Evolutionary conservation across 2,888 invertebrate genomes (phyloP).

Genomic region (Hypsopygia costalis): DNA sequence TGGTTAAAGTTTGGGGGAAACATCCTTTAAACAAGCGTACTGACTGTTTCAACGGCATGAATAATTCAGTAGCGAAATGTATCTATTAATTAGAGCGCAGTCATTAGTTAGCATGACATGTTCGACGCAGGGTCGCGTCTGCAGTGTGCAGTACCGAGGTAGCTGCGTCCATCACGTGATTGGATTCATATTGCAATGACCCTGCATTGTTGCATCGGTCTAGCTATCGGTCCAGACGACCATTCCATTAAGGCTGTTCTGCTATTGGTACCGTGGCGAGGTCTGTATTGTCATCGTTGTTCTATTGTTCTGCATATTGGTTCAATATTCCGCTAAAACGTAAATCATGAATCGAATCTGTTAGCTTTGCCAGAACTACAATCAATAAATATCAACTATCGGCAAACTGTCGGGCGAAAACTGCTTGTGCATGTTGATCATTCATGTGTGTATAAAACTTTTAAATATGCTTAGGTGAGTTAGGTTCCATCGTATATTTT

Average conservation of each 20-base stretch:
- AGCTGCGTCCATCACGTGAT: constrained; percentile 56
- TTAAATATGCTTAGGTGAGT: no score
- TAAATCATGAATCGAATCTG: background rate
- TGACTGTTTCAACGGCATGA: constrained; percentile 14
- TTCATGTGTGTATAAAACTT: no score
- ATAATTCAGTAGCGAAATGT: constrained; percentile 40
- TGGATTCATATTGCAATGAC: constrained; percentile 63
- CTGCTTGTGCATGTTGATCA: no score
- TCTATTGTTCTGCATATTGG: constrained; percentile 11
- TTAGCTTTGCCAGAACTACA: no score
- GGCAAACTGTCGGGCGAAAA: no score
- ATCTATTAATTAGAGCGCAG: constrained; percentile 55
- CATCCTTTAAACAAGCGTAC: background rate
- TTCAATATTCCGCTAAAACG: background rate
- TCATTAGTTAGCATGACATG: constrained; percentile 50
- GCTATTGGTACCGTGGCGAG: constrained; percentile 29
- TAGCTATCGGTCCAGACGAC: constrained; percentile 36
- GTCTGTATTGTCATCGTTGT: constrained; percentile 21
- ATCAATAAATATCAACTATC: no score
- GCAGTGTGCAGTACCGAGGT: constrained; percentile 31
- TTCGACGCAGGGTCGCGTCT: no score
- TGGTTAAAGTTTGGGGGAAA: no score
- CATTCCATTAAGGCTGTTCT: constrained; percentile 36
- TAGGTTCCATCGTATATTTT: no score
- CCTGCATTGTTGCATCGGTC: constrained; percentile 39